Evolutionary conservation across 2,888 invertebrate species (phyloP), one percentile per base, ranked within the genome.

Genomic region (Watsonalla binaria): DNA sequence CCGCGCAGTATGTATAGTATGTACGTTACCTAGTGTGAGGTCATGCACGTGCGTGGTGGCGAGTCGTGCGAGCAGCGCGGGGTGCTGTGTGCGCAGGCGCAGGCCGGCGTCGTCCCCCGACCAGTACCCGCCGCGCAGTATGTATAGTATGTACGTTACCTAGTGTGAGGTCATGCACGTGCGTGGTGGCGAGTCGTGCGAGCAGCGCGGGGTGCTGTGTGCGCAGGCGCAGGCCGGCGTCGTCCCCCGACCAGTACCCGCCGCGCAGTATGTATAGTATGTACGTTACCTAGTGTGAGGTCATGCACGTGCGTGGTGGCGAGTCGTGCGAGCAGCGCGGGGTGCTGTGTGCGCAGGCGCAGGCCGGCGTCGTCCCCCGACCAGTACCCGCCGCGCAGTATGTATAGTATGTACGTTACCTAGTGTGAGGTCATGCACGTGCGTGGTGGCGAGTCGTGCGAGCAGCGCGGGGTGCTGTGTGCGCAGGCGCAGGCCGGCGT

Each of bases 401-500:
- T 7, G 2, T 39, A 37, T 8, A 7, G 33, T 9, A 55, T 46
- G 34, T 37, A 35, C 33, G 46, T 5, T 53, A 54, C 55, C 51
- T 15, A 54, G 46, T 7, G 51, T 0, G n/a, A 52, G 51, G 46
- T 55, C 56, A 9, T 47, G 45, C 45, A 50, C 46, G 47, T 51
- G 53, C 5, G 37, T 52, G 33, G 9, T 15, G 33, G 50, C 39
- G n/a, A 50, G 47, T 13, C 13, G 54, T 8, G 37, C 37, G 37
- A 37, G 37, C 7, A 37, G 37, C 7, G 37, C 37, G 51, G 45
- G 45, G 51, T 45, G 52, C 91, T 0, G 98, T 89, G 0, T 92
- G 86, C 37, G 37, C 37, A 37, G 37, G 37, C 37, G 37, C 37
- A 37, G 37, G 37, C 37, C 98, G 0, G 98, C 96, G 87, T 99